Evolutionary conservation across 2,113 vertebrate genomes (phyloP).

Genomic region (Nipponia nippon): DNA sequence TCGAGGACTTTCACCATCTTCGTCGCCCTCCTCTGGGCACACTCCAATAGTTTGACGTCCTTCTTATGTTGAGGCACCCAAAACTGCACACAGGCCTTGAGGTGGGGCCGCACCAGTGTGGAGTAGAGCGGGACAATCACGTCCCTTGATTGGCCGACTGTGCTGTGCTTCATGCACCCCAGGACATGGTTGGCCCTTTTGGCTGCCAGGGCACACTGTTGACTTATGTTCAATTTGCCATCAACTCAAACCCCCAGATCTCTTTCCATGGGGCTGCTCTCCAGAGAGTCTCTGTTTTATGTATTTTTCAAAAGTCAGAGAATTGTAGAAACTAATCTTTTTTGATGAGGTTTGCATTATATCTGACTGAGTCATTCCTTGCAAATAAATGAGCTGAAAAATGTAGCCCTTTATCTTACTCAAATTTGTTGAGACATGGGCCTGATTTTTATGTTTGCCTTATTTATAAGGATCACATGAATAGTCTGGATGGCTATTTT

Average conservation of each 20-base stretch:
- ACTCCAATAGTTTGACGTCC: too few species aligned
- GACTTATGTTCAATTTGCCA: not conserved
- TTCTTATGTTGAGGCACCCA: accelerated
- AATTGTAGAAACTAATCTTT: not conserved
- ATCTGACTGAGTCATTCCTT: not conserved
- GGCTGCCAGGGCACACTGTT: not conserved
- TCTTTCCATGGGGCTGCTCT: not conserved
- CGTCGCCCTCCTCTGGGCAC: accelerated
- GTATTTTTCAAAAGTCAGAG: not conserved
- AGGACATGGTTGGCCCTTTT: accelerated
- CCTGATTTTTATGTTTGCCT: not conserved
- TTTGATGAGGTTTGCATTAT: not conserved
- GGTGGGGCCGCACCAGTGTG: accelerated
- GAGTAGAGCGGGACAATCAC: not conserved
- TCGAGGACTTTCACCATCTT: not conserved
- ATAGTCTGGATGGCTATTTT: not conserved
- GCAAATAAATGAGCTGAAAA: not conserved
- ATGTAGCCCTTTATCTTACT: not conserved
- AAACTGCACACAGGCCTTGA: accelerated
- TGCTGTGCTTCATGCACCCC: not conserved
- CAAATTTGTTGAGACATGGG: not conserved
- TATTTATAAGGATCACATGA: not conserved
- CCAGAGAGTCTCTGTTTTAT: not conserved
- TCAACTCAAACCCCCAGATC: not conserved
- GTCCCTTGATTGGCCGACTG: accelerated